These are phyloP conservation scores for Xestia xanthographa DNA, from an alignment of 2,888 invertebrate species.

Conservation along the genomic window DNA sequence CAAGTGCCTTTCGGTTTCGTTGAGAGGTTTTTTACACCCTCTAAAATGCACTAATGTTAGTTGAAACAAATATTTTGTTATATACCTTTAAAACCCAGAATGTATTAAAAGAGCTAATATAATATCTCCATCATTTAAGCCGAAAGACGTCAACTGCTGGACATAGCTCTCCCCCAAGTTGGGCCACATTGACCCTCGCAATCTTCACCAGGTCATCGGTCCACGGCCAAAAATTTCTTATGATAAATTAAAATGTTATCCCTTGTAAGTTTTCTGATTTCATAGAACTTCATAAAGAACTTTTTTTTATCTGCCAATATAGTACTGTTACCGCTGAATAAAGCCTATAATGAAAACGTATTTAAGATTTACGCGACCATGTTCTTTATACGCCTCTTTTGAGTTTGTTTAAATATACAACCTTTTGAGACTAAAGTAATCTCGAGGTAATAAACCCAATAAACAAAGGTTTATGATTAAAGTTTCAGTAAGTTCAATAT, in stretches of 20 bases:
- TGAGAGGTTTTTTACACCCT: no score
- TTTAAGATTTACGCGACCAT: slow-evolving; percentile 41
- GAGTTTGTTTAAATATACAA: slow-evolving; percentile 60
- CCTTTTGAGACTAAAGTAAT: slow-evolving; percentile 63
- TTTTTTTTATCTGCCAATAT: slow-evolving; percentile 24
- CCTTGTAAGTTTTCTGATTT: background rate
- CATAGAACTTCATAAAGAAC: background rate
- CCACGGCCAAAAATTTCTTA: no score
- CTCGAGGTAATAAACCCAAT: slow-evolving; percentile 64
- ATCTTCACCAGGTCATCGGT: no score
- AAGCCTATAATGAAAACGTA: slow-evolving; percentile 36
- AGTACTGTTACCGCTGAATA: slow-evolving; percentile 5
- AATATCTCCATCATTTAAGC: no score
- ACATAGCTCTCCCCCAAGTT: no score
- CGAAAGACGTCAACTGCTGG: no score
- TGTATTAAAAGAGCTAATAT: background rate
- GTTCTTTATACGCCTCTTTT: slow-evolving; percentile 50
- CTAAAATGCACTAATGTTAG: background rate
- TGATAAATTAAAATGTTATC: background rate
- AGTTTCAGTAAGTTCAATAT: slow-evolving; percentile 68
- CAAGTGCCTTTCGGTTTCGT: no score
- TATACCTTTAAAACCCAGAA: background rate
- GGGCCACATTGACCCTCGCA: no score
- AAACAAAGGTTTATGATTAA: slow-evolving; percentile 69
- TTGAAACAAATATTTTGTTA: background rate